Evolutionary conservation across 2,797 vertebrate genomes (phyloP), one percentile per base, ranked within the genome.

Genomic region (Schizopygopsis malacanthus): DNA sequence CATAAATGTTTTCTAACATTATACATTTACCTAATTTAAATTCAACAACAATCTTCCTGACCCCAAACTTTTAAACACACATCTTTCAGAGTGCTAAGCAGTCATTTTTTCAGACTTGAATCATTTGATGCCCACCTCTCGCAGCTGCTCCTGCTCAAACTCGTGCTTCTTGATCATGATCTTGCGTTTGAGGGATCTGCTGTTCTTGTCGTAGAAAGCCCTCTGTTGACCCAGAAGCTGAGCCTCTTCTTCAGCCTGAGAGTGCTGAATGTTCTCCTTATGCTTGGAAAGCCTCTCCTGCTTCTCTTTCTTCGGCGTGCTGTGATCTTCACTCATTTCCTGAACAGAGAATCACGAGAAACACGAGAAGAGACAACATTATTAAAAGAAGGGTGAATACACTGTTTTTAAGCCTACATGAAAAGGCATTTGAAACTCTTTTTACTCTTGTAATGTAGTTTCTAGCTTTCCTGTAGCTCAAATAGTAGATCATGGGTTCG

Each of bases 271-370:
- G 94, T 98, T 99, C 95, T 99, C 98, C 91, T 99, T 99, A 94
- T 99, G 98, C 95, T 99, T 99, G 84, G 98, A 99, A 92, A 99
- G 95, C 83, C 97, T 96, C 92, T 99, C 98, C 93, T 99, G 98
- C 92, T 99, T 99, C 95, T 99, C 98, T 90, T 99, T 99, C 95
- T 99, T 99, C 80, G 98, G 98, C 54, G 98, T 99, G 96, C 97
- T 99, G 91, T 99, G 97, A 94, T 99, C 98, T 93, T 99, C 98
- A 1, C 97, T 99, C 98, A 99, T 98, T 92, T 99, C 98, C 98
- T 99, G 92, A 4, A 71, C 9, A 39, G 43, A 41, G 2, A 85
- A 37, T 8, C 33, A 70, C 6, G 59, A 41, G 2, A 85, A 37
- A 5, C 33, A 70, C 6, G 59, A 20, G 65, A 37, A 0, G 39